Evolutionary conservation across 2,797 vertebrate genomes (phyloP), one percentile per base, ranked within the genome.

Genomic region (Peromyscus aztecus): DNA sequence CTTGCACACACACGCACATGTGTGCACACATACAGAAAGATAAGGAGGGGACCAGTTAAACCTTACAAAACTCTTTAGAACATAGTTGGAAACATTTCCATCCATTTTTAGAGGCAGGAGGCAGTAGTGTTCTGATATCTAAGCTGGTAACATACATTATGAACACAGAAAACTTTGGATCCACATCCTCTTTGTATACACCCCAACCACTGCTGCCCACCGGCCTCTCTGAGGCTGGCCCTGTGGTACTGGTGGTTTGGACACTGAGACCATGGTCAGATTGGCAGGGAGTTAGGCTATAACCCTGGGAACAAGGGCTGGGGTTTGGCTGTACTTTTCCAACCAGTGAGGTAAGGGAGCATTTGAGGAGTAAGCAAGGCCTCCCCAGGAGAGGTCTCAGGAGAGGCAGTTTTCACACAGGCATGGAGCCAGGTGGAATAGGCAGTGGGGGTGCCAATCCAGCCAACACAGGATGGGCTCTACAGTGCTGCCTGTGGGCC

Each of bases 361-460:
- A 34, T 92, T 49, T n/a, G 57, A 92, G 57, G 29, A 6, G 3
- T 4, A 85, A 78, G 57, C 2, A 0, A 0, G 10, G 49, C 13
- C 52, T 55, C 43, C 14, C 4, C 43, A 52, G 55, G 55, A 57
- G 55, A 57, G 40, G 27, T 17, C 57, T 69, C 71, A 11, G 85
- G 2, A 24, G 46, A 65, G 24, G 9, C 27, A 34, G 43, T 3
- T 40, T 34, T 13, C 69, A 31, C 3, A 6, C 23, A 17, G 10
- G 27, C 43, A 75, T 1, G 10, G 52, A 43, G 37, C 14, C 0
- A 61, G 52, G 19, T 37, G 27, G 67, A 19, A 2, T 8, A n/a
- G 16, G 24, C 3, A 29, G 27, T 23, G 27, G 0, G 4, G 73
- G 29, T 0, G 0, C 40, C 63, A 24, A 16, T 37, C 49, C 19